Base-by-base conservation (phyloP, 2,797 vertebrate species). In the Enteromius fasciolatus region DNA sequence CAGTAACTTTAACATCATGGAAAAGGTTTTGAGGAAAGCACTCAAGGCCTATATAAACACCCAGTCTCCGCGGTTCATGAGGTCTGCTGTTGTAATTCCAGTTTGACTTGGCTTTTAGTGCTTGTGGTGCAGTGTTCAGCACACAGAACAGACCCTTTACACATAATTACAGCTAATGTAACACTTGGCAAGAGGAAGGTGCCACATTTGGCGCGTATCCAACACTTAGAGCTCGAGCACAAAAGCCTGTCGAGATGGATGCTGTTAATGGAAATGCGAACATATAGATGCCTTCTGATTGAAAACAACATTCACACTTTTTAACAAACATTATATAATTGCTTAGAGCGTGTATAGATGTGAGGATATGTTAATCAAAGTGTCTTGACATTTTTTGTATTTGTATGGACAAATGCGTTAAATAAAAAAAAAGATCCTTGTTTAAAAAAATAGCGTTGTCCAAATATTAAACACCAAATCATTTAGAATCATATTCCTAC, bases 141-240 rank as follows among this genome's bases (percentile, higher is more conserved):
- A 84, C 82, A 77, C 67, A 83, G 82, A 79, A 72, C 63, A 70
- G 18, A 76, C 66, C 85, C 57, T 88, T 87, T 89, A 87, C 86
- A 88, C 68, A 44, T 87, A 86, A 88, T 89, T 87, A 88, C 77
- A 87, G 83, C 83, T 87, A 89, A 88, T 86, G 87, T 83, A 88
- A 85, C 84, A 76, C 85, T 85, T 86, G 90, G 80, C 85, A 86
- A 81, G 83, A 64, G 66, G 84, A 85, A 82, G 84, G 82, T 86
- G 83, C 75, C 82, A 83, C 10, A 73, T 82, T 86, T 87, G 88
- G 86, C 81, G 52, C 36, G 63, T 39, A 67, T 83, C 86, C 88
- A 86, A 68, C 63, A 73, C 50, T 77, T 83, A 81, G 76, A 83
- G 63, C 81, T 59, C 69, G 44, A 36, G 81, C 12, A 78, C 25